Evolutionary conservation across 2,888 invertebrate genomes (phyloP), one percentile per base, ranked within the genome.

Genomic region (Dryomyza anilis): DNA sequence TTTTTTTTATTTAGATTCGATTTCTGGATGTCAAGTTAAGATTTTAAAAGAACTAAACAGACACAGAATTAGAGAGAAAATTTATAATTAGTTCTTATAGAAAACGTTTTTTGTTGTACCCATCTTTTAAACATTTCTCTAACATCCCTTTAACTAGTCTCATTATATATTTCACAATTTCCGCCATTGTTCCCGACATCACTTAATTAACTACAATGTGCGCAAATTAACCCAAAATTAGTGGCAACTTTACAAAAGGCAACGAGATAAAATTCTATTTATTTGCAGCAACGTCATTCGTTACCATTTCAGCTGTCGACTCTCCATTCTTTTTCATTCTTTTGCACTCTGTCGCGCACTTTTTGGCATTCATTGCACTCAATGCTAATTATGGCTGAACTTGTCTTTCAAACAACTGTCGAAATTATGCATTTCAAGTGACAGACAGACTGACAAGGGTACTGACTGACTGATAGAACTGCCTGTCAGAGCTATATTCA

Each of bases 181-280:
- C 3, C 39, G 3, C 7, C 39, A 39, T n/a, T n/a, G 33, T n/a
- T n/a, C n/a, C n/a, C n/a, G n/a, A n/a, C n/a, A n/a, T n/a, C n/a
- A n/a, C 36, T 48, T 48, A 48, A 50, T 58, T 45, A 46, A 43
- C 58, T 43, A 29, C 27, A 45, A 58, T 46, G 58, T 27, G 27
- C 14, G n/a, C 27, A 10, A 45, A 46, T 58, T 58, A 58, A 58
- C 58, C 58, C 58, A 14, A 58, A 58, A 58, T 58, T 58, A 58
- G 25, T 12, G 27, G 25, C 39, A n/a, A n/a, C n/a, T n/a, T n/a
- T n/a, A n/a, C n/a, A n/a, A n/a, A n/a, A n/a, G n/a, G n/a, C n/a
- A n/a, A n/a, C n/a, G n/a, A n/a, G n/a, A n/a, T n/a, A n/a, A n/a
- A n/a, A n/a, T n/a, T n/a, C n/a, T n/a, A n/a, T n/a, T n/a, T n/a